These are phyloP conservation scores for Mesoligia furuncula DNA, from an alignment of 2,888 invertebrate genomes.

Conservation along the genomic window DNA sequence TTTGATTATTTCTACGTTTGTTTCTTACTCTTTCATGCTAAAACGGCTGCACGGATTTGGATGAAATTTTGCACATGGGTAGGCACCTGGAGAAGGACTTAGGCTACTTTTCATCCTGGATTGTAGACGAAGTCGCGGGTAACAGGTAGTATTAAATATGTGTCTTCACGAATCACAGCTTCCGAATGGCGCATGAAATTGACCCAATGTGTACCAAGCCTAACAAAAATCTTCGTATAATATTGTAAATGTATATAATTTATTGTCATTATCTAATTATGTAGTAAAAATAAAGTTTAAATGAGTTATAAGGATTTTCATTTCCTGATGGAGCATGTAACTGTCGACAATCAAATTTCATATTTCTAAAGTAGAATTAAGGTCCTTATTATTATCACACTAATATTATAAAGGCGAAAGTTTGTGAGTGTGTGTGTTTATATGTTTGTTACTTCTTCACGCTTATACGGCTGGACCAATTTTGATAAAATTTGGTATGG, in stretches of 20 bases:
- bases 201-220: conserved; percentile 37
- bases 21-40: background rate
- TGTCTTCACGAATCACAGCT: background rate
- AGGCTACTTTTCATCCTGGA: background rate
- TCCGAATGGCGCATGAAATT: background rate
- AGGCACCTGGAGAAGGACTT: background rate
- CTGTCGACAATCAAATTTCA: no score
- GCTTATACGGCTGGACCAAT: no score
- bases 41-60: background rate
- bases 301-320: conserved; percentile 60
- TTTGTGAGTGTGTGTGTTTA: no score
- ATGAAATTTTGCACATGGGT: background rate
- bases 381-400: no score
- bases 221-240: conserved; percentile 34
- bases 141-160: background rate
- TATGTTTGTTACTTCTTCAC: no score
- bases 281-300: conserved; percentile 69
- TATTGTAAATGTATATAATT: conserved; percentile 63
- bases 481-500: no score
- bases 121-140: background rate
- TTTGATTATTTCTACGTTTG: background rate
- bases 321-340: background rate
- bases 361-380: no score
- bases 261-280: conserved; percentile 63
- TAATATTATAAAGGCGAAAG: no score